Conservation (phyloP, 2,888 invertebrate species). For the Drosophila multiciliata region DNA sequence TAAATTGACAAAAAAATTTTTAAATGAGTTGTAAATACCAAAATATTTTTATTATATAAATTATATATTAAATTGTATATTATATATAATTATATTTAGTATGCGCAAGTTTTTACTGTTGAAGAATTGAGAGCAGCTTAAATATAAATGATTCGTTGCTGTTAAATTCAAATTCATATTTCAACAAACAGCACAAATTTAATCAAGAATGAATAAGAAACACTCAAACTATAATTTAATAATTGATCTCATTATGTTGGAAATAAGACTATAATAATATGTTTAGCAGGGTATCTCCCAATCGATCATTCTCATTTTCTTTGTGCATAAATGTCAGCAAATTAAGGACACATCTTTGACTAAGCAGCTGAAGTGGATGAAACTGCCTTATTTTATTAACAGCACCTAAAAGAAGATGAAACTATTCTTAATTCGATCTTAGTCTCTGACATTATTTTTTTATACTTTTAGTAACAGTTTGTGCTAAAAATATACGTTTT, state of each 20-base stretch:
- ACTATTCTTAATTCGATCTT: neutral
- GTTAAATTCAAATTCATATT: no score
- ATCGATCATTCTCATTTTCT: neutral
- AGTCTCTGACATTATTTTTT: neutral
- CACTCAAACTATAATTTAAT: no score
- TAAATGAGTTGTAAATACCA: no score
- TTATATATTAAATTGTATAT: no score
- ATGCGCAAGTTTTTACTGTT: no score
- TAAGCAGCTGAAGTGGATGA: neutral
- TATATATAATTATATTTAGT: no score
- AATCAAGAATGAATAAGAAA: neutral
- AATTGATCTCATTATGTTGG: neutral
- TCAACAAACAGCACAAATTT: neutral
- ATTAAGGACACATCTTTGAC: constrained; percentile 37
- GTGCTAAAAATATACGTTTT: accelerated
- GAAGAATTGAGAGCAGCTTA: no score
- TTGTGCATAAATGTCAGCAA: constrained; percentile 8
- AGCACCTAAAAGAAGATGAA: neutral
- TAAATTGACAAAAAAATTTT: no score
- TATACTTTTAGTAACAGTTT: neutral
- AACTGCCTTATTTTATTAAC: neutral
- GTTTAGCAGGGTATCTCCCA: neutral
- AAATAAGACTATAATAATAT: neutral
- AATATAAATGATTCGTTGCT: no score
- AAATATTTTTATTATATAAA: no score